Evolutionary conservation across 1,140 invertebrate species (phyloP).

Genomic region (Coptotermes formosanus): DNA sequence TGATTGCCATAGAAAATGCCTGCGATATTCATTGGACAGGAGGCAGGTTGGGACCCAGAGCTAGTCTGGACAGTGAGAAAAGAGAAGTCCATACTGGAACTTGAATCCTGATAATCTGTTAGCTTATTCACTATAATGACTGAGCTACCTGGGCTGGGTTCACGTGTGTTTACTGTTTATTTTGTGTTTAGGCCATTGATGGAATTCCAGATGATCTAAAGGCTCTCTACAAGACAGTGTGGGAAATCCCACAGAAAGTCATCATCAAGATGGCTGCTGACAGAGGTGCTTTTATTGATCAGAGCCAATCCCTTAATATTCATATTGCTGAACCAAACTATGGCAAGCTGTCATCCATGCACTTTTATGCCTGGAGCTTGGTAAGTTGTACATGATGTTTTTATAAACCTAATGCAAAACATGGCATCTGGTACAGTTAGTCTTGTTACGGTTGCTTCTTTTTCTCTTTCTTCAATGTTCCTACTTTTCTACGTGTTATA

Average conservation of each 20-base stretch:
- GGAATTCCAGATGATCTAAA: slow-evolving; percentile 88
- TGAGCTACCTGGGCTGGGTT: no score
- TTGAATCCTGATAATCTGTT: no score
- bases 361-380: slow-evolving; percentile 96
- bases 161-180: neutral
- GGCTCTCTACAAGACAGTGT: slow-evolving; percentile 95
- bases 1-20: no score
- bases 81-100: no score
- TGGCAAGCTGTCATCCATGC: slow-evolving; percentile 94
- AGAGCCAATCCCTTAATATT: slow-evolving; percentile 96
- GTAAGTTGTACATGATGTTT: slow-evolving; percentile 50
- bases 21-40: no score
- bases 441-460: no score
- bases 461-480: no score
- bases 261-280: slow-evolving; percentile 98
- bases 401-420: neutral
- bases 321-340: slow-evolving; percentile 94
- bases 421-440: no score
- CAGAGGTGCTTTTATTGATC: slow-evolving; percentile 96
- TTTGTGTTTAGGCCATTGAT: slow-evolving; percentile 69
- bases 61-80: no score
- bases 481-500: no score
- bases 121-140: no score
- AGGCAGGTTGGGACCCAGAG: no score
- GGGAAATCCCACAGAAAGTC: slow-evolving; percentile 96